phyloP scores from a whole-genome alignment of 2,888 invertebrate genomes.

The Lomographa bimaculata region DNA sequence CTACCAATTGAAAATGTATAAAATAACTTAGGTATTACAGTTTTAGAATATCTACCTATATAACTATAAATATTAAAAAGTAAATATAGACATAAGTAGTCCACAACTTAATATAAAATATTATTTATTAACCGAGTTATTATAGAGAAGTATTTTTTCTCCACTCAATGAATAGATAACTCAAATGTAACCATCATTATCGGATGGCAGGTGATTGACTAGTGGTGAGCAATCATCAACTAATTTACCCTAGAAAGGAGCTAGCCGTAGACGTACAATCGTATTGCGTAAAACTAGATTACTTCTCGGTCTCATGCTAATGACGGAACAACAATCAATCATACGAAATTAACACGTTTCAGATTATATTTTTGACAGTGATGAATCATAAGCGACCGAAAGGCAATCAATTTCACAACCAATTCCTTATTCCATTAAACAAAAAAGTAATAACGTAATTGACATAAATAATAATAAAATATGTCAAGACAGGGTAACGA shows the following conservation, averaged over 20 bases:
- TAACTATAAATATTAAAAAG: too few species aligned
- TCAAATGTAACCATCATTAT: constrained; percentile 46
- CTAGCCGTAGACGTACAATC: constrained; percentile 55
- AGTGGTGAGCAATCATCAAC: constrained; percentile 52
- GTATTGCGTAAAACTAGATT: constrained; percentile 78
- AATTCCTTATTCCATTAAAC: constrained; percentile 83
- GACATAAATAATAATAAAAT: constrained; percentile 84
- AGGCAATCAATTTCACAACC: constrained; percentile 82
- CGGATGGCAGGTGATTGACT: constrained; percentile 56
- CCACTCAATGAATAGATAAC: too few species aligned
- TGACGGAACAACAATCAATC: constrained; percentile 77
- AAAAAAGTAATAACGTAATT: constrained; percentile 83
- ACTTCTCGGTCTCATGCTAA: constrained; percentile 56
- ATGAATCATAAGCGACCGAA: constrained; percentile 81
- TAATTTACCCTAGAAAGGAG: constrained; percentile 40
- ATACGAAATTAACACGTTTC: constrained; percentile 80
- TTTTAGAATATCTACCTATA: too few species aligned
- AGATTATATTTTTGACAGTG: constrained; percentile 78
- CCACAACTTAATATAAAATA: too few species aligned
- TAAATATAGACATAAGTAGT: too few species aligned
- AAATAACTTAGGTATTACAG: too few species aligned
- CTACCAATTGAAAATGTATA: too few species aligned
- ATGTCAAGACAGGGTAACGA: constrained; percentile 81
- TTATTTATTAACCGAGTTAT: too few species aligned
- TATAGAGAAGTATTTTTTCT: too few species aligned